Conservation (phyloP, 2,888 invertebrate species). For the Gisinianus flammeolus region DNA sequence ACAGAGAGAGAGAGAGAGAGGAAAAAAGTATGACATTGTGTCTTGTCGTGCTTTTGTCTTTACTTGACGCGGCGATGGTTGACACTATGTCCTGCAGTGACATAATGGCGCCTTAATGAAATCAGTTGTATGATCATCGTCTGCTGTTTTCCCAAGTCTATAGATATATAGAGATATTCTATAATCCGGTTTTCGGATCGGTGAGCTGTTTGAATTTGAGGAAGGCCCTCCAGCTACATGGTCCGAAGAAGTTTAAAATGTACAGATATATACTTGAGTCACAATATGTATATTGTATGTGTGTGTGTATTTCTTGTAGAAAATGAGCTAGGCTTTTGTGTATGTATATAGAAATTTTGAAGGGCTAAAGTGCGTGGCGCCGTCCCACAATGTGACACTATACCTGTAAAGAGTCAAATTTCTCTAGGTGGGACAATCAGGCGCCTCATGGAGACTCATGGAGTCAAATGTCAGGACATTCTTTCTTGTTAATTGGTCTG, state of each 20-base stretch:
- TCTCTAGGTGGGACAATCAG: conserved; percentile 59
- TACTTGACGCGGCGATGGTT: conserved; percentile 48
- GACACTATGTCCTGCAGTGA: too few relatives aligned
- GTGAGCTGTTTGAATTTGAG: conserved; percentile 44
- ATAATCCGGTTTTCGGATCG: conserved; percentile 58
- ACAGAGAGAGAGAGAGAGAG: not conserved
- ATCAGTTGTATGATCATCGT: conserved; percentile 58
- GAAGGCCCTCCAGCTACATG: conserved; percentile 11
- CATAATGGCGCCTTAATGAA: conserved; percentile 59
- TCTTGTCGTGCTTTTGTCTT: conserved; percentile 41
- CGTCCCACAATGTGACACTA: conserved; percentile 43
- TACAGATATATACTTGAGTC: too few relatives aligned
- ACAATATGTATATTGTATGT: not conserved
- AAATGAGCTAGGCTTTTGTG: not conserved
- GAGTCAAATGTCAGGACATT: conserved; percentile 59
- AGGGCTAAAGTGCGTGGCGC: conserved; percentile 45
- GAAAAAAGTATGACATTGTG: conserved; percentile 38
- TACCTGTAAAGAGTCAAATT: conserved; percentile 58
- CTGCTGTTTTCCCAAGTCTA: conserved; percentile 21
- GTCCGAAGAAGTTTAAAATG: too few relatives aligned
- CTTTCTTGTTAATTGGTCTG: conserved; percentile 59
- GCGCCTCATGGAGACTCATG: conserved; percentile 52
- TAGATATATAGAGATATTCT: conserved; percentile 41
- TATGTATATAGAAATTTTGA: conserved; percentile 1
- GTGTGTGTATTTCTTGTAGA: not conserved